Conservation (phyloP, 2,888 invertebrate species). For the Anoplius nigerrimus region DNA sequence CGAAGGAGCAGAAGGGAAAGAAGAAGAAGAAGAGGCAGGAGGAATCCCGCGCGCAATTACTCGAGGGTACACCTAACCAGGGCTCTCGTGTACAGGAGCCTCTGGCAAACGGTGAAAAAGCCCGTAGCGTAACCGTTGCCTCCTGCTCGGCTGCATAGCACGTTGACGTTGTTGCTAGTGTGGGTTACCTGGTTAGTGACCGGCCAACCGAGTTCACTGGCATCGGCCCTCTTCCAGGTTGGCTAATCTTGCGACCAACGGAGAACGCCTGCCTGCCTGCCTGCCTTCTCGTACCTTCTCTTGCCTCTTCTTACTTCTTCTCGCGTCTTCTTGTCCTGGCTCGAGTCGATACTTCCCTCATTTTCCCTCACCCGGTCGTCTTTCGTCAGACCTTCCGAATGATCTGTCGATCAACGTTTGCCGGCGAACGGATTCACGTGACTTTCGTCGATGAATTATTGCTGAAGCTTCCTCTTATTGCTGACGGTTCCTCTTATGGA, state of each 20-base stretch:
- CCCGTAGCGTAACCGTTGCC: conserved; percentile 69
- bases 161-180: conserved; percentile 72
- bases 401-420: too few relatives aligned
- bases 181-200: conserved; percentile 76
- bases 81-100: conserved; percentile 23
- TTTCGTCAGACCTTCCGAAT: background rate
- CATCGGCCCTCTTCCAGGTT: conserved; percentile 72
- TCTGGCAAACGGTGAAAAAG: conserved; percentile 71
- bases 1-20: background rate
- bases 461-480: background rate
- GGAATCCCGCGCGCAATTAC: conserved; percentile 49
- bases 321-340: conserved; percentile 26
- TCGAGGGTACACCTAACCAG: conserved; percentile 51
- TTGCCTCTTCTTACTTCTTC: conserved; percentile 32
- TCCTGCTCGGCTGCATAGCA: conserved; percentile 67
- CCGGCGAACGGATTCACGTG: background rate
- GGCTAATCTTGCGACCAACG: conserved; percentile 71
- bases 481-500: too few relatives aligned
- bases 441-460: background rate
- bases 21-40: conserved; percentile 14
- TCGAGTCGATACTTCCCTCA: conserved; percentile 13
- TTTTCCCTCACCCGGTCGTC: conserved; percentile 11
- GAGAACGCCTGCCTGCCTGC: conserved; percentile 50
- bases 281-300: conserved; percentile 23
- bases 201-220: conserved; percentile 76